phyloP scores from a whole-genome alignment of 1,140 invertebrate genomes.

The Diabrotica virgifera region DNA sequence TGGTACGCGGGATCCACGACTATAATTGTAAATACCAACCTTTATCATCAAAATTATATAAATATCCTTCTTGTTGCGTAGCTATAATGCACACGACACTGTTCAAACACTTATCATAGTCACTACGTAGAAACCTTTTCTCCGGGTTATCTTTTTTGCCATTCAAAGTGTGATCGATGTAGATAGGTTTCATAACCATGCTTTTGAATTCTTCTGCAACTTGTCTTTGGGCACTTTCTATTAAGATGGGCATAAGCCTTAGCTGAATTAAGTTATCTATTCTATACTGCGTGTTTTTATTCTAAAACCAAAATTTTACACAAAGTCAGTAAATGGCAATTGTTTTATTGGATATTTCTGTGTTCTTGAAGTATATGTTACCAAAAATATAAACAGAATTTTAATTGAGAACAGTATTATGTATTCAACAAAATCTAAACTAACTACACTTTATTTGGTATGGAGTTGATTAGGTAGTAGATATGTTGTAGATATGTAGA shows the following conservation, averaged over 20 bases:
- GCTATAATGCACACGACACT: conserved; percentile 50
- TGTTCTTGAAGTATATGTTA: too few relatives aligned
- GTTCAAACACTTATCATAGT: conserved; percentile 34
- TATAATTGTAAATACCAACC: conserved; percentile 24
- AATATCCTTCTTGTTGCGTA: conserved; percentile 56
- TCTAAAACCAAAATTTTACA: conserved; percentile 22
- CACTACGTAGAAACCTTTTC: conserved; percentile 32
- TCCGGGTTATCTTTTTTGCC: conserved; percentile 19
- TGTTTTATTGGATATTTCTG: too few relatives aligned
- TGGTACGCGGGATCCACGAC: too few relatives aligned
- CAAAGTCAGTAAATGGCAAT: too few relatives aligned
- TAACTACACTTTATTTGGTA: too few relatives aligned
- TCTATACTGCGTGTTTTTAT: conserved; percentile 31
- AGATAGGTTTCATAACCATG: conserved; percentile 44
- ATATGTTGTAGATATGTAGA: too few relatives aligned
- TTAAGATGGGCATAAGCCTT: conserved; percentile 44
- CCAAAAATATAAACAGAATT: too few relatives aligned
- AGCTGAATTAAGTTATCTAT: conserved; percentile 48
- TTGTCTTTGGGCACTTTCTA: conserved; percentile 40
- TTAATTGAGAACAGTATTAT: too few relatives aligned
- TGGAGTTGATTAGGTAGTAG: too few relatives aligned
- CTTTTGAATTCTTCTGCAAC: conserved; percentile 47
- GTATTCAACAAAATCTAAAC: too few relatives aligned
- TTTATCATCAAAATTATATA: conserved; percentile 54
- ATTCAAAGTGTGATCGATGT: conserved; percentile 41